Conservation (phyloP, 2,797 vertebrate species). For the Podarcis lilfordi region DNA sequence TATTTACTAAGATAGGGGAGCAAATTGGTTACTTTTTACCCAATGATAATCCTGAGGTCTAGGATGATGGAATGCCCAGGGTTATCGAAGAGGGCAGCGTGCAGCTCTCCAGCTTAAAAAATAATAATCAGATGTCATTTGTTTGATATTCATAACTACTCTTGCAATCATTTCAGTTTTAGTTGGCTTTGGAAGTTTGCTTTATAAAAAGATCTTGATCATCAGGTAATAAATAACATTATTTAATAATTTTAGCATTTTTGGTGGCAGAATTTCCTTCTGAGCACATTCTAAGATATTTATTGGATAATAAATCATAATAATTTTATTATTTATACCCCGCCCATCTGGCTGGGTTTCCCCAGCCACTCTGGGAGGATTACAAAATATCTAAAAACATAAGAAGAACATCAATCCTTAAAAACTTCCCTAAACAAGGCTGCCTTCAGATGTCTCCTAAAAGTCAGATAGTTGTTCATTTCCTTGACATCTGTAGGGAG, state of each 20-base stretch:
- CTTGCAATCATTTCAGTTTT: neutral
- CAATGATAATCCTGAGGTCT: constrained; percentile 25
- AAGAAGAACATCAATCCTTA: too few relatives aligned
- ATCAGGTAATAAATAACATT: neutral
- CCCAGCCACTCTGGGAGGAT: too few relatives aligned
- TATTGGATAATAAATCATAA: neutral
- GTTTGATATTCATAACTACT: constrained; percentile 1
- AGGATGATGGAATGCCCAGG: constrained; percentile 3
- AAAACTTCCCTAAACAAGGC: too few relatives aligned
- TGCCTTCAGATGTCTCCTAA: too few relatives aligned
- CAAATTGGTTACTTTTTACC: constrained; percentile 23
- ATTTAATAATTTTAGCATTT: neutral
- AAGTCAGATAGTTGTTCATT: too few relatives aligned
- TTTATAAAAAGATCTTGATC: neutral
- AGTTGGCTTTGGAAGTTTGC: neutral
- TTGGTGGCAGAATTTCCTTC: neutral
- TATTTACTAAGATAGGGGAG: constrained; percentile 18
- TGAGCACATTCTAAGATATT: neutral
- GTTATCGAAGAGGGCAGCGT: constrained; percentile 4
- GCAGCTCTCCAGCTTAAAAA: neutral
- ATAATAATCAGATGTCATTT: constrained; percentile 12
- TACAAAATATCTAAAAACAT: too few relatives aligned
- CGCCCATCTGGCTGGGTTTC: too few relatives aligned
- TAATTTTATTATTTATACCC: too few relatives aligned
- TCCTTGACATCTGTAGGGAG: too few relatives aligned